Evolutionary conservation across 1,140 invertebrate species (phyloP).

Genomic region (Orius insidiosus): DNA sequence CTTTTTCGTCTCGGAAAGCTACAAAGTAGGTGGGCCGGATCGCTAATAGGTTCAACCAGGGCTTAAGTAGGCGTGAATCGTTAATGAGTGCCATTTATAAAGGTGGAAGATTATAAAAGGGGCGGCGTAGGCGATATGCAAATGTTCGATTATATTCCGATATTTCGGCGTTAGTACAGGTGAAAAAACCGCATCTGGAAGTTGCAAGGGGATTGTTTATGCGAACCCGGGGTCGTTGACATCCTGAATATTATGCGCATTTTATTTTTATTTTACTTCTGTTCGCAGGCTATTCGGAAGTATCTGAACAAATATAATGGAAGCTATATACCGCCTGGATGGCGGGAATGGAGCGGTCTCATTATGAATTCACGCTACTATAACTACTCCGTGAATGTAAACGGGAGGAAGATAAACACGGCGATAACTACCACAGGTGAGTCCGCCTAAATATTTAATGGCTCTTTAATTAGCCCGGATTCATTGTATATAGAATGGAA

Average conservation of each 20-base stretch:
- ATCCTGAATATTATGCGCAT: background rate
- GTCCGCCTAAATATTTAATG: background rate
- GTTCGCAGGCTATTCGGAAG: constrained; percentile 85
- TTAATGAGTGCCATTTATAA: too few relatives aligned
- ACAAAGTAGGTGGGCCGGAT: too few relatives aligned
- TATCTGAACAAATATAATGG: constrained; percentile 98
- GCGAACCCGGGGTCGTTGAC: background rate
- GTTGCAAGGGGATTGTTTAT: background rate
- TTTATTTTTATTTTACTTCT: background rate
- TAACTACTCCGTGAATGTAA: constrained; percentile 95
- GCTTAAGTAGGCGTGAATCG: too few relatives aligned
- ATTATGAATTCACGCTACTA: constrained; percentile 97
- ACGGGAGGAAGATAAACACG: constrained; percentile 85
- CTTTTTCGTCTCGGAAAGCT: too few relatives aligned
- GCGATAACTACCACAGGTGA: constrained; percentile 68
- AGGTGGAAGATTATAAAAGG: too few relatives aligned
- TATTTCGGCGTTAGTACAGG: too few relatives aligned
- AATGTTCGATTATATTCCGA: too few relatives aligned
- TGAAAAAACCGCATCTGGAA: too few relatives aligned
- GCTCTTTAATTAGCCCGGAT: background rate
- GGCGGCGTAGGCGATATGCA: too few relatives aligned
- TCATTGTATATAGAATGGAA: too few relatives aligned
- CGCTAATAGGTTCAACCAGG: too few relatives aligned
- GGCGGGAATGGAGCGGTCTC: constrained; percentile 92
- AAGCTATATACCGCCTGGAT: constrained; percentile 79